Percentiles rank a stretch among this genome's conserved stretches.
These are phyloP conservation scores for Epinotia ramella DNA, from an alignment of 2,888 invertebrate genomes.

Conservation along the genomic window DNA sequence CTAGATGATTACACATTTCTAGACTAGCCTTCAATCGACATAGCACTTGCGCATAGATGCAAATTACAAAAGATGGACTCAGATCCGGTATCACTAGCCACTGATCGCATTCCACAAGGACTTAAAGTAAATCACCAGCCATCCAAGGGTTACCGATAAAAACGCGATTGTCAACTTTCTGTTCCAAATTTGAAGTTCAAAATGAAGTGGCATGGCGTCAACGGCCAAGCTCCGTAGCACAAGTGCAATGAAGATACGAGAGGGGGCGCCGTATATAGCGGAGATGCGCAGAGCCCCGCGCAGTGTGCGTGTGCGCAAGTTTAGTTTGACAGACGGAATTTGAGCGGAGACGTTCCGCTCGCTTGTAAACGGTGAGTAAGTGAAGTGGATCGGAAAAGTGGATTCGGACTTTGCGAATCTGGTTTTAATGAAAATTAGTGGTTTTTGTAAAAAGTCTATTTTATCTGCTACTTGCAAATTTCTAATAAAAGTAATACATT, in stretches of 20 bases:
- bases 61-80: conserved; percentile 27
- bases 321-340: conserved; percentile 29
- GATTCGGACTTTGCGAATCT: background rate
- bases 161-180: background rate
- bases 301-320: conserved; percentile 56
- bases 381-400: conserved; percentile 10
- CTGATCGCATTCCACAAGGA: conserved; percentile 33
- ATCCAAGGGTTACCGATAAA: background rate
- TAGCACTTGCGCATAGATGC: conserved; percentile 14
- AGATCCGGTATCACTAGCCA: conserved; percentile 19
- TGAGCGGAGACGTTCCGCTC: conserved; percentile 13
- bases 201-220: conserved; percentile 1
- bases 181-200: conserved; percentile 1
- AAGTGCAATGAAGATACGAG: conserved; percentile 44
- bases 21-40: conserved; percentile 18
- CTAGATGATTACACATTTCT: conserved; percentile 18
- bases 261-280: conserved; percentile 71
- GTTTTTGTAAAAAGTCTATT: background rate
- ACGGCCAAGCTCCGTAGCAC: background rate
- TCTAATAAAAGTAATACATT: background rate
- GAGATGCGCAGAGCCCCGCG: conserved; percentile 59
- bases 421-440: background rate
- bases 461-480: background rate
- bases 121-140: background rate
- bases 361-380: conserved; percentile 36